Evolutionary conservation across 2,113 vertebrate species (phyloP), one percentile per base, ranked within the genome.

Genomic region (Anolis sagrei): DNA sequence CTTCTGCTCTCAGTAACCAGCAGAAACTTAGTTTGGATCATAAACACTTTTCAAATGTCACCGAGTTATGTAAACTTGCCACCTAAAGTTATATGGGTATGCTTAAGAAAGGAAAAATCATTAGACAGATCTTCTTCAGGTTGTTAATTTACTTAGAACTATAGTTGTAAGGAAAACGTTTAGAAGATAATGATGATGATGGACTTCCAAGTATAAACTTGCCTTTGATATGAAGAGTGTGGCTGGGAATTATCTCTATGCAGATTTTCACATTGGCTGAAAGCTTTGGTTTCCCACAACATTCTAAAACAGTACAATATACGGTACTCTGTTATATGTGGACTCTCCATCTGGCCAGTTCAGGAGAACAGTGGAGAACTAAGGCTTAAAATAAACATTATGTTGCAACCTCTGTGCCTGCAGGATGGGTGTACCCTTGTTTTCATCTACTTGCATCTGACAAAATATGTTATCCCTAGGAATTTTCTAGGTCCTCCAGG

Each of bases 81-180:
- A 1, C 21, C n/a, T 44, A 51, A 44, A 76, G 64, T 62, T 10
- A 49, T 34, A 70, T 0, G 0, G 68, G 54, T 0, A 0, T 0
- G 0, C 14, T 18, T 48, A n/a, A 32, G 61, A 58, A 36, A 32
- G 44, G 48, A 51, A 76, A 7, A 51, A 16, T 8, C 54, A 36
- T 21, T 32, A 36, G n/a, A 83, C 29, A 64, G 34, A 39, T 29
- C 19, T 69, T 14, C 68, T 74, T 36, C 39, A 75, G 36, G 27
- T 10, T 44, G 9, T 74, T 74, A 74, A 25, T 7, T 44, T 27
- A 44, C 36, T 34, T 70, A 76, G 44, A 76, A 29, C 21, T 21
- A 49, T 13, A 39, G 48, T 75, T 58, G 25, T 19, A 32, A 58
- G 74, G 29, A 76, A 48, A 76, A 4, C 6, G 27, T 29, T 3